A percentile compares a stretch with the other conserved stretches of the same genome.
These are phyloP conservation scores for Acrocephalus scirpaceus DNA, from an alignment of 2,797 vertebrate species.

Conservation along the genomic window DNA sequence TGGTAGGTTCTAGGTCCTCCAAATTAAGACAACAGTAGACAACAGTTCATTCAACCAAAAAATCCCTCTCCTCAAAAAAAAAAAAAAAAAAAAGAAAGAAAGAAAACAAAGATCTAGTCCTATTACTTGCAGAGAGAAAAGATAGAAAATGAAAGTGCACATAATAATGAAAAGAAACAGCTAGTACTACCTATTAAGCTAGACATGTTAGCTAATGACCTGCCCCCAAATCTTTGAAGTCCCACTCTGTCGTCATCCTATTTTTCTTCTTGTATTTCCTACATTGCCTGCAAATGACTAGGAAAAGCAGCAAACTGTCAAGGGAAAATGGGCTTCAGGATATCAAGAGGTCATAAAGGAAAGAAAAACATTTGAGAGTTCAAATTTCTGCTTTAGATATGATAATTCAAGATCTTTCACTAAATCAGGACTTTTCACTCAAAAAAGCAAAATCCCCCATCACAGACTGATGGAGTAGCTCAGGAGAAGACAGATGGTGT, in stretches of 20 bases:
- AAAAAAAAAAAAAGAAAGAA: neutral
- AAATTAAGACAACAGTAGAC: neutral
- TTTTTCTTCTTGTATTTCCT: neutral
- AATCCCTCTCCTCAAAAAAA: no score
- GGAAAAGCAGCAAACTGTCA: neutral
- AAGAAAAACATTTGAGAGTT: neutral
- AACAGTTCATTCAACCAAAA: neutral
- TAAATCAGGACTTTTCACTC: neutral
- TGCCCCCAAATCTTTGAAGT: neutral
- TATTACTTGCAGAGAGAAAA: neutral
- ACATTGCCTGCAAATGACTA: neutral
- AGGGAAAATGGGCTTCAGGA: neutral
- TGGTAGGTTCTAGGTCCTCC: neutral
- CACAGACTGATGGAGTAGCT: neutral
- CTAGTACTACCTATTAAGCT: neutral
- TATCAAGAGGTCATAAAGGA: neutral
- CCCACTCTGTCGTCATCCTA: neutral
- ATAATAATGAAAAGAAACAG: neutral
- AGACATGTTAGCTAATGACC: neutral
- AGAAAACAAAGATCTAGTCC: neutral
- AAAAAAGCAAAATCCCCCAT: neutral
- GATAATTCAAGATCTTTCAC: neutral
- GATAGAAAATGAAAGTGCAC: neutral
- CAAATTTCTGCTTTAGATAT: neutral
- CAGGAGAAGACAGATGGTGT: neutral